Conservation (phyloP, 1,140 invertebrate species). For the Ceratina calcarata region DNA sequence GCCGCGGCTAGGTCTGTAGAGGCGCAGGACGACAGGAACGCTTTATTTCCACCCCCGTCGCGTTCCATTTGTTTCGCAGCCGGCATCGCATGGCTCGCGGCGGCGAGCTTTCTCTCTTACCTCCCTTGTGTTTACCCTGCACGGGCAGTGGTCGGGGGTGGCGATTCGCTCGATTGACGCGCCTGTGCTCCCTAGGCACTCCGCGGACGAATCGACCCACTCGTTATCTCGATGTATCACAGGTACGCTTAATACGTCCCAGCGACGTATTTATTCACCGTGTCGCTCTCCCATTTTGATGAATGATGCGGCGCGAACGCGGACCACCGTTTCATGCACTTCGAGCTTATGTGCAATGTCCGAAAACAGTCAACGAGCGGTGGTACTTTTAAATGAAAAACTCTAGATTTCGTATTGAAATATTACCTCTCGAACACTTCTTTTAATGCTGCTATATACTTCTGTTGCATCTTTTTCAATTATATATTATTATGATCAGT, state of each 20-base stretch:
- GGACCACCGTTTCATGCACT: not conserved
- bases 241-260: slow-evolving; percentile 61
- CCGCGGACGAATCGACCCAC: slow-evolving; percentile 60
- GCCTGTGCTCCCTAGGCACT: slow-evolving; percentile 17
- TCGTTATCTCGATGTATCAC: slow-evolving; percentile 65
- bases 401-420: no score
- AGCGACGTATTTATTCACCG: slow-evolving; percentile 64
- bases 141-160: no score
- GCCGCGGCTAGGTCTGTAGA: slow-evolving; percentile 53
- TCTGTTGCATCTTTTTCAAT: no score
- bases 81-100: slow-evolving; percentile 70
- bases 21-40: slow-evolving; percentile 68
- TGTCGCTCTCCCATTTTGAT: slow-evolving; percentile 64
- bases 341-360: no score
- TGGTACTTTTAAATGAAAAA: no score
- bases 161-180: not conserved
- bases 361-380: no score
- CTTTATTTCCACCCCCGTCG: slow-evolving; percentile 73
- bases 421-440: not conserved
- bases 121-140: slow-evolving; percentile 57
- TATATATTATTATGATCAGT: no score
- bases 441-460: no score
- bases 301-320: slow-evolving; percentile 54
- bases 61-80: slow-evolving; percentile 74
- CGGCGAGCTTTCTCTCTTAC: slow-evolving; percentile 64